phyloP scores from a whole-genome alignment of 2,113 vertebrate genomes.

The Phalacrocorax carbo region DNA sequence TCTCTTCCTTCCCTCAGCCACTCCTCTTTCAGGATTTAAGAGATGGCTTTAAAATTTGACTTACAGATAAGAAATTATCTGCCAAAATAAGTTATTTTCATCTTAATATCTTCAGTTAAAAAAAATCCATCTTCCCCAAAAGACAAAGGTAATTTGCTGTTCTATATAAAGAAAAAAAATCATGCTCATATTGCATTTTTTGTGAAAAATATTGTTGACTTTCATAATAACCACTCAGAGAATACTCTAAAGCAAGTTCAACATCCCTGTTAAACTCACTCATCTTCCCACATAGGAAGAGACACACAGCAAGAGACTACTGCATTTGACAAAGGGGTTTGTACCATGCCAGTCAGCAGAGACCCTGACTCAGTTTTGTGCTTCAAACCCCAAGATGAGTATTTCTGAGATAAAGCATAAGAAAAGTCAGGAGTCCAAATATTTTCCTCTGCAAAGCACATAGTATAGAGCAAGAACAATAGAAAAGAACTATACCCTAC shows the following conservation, averaged over 20 bases:
- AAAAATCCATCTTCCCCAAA: background rate
- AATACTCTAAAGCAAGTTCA: background rate
- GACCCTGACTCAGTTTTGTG: background rate
- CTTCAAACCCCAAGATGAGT: background rate
- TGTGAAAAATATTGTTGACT: background rate
- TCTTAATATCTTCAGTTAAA: background rate
- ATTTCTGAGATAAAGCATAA: background rate
- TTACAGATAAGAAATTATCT: background rate
- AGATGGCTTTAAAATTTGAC: background rate
- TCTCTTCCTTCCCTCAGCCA: background rate
- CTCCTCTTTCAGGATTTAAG: background rate
- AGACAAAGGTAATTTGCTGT: background rate
- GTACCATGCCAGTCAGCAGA: background rate
- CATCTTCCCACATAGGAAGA: background rate
- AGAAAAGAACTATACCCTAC: background rate
- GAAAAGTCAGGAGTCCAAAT: background rate
- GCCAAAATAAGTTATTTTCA: background rate
- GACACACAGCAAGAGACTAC: background rate
- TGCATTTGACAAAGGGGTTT: background rate
- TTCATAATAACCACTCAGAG: background rate
- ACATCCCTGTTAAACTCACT: background rate
- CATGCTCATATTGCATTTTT: background rate
- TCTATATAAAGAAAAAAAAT: background rate
- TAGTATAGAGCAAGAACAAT: background rate
- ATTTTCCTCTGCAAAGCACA: background rate